phyloP scores from a whole-genome alignment of 2,113 vertebrate genomes.

The Mohoua ochrocephala region DNA sequence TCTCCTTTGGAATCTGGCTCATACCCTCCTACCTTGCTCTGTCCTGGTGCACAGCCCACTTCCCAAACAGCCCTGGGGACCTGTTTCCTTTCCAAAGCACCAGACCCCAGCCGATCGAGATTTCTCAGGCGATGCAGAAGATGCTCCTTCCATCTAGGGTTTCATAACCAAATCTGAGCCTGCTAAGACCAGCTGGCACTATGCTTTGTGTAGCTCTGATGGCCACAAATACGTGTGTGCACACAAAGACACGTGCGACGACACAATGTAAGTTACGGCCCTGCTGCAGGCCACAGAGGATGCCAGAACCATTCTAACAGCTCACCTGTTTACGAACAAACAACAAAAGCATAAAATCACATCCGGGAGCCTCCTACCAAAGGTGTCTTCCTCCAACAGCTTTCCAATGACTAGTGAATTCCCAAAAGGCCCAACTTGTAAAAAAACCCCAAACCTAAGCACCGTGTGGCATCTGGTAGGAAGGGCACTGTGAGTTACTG shows the following conservation, averaged over 20 bases:
- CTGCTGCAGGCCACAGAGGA: background rate
- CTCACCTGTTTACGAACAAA: background rate
- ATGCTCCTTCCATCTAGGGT: background rate
- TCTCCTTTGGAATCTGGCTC: background rate
- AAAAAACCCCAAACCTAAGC: background rate
- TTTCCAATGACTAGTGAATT: background rate
- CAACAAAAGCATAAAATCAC: background rate
- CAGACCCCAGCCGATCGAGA: background rate
- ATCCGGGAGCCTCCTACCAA: background rate
- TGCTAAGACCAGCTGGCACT: background rate
- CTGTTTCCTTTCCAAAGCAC: background rate
- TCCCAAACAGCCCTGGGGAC: background rate
- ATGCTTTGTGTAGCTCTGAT: background rate
- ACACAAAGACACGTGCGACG: background rate
- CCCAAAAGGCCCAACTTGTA: background rate
- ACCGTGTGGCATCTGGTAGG: background rate
- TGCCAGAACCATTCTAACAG: background rate
- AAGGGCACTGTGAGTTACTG: background rate
- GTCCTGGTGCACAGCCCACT: background rate
- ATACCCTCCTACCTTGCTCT: background rate
- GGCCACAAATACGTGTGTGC: fast-evolving
- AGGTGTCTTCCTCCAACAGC: background rate
- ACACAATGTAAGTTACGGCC: background rate
- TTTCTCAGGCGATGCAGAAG: background rate
- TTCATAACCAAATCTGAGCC: background rate